These are phyloP conservation scores for Verasper variegatus DNA, from an alignment of 2,113 vertebrate genomes.

Conservation along the genomic window DNA sequence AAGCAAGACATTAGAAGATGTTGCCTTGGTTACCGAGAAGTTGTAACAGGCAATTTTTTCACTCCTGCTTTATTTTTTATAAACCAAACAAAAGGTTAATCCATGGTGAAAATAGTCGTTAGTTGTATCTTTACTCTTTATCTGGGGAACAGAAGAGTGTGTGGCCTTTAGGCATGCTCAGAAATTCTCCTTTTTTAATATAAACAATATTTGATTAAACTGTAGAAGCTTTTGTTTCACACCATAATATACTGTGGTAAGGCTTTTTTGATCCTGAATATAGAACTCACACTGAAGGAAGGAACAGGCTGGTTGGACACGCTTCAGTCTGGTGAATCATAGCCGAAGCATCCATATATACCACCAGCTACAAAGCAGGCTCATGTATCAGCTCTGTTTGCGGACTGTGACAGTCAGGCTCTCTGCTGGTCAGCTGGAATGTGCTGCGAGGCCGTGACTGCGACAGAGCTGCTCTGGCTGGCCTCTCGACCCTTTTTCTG, in stretches of 20 bases:
- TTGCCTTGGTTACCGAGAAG: no score
- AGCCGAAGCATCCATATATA: no score
- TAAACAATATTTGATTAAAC: neutral
- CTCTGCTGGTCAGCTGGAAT: slow-evolving; percentile 55
- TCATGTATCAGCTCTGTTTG: slow-evolving; percentile 63
- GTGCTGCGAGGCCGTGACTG: slow-evolving; percentile 43
- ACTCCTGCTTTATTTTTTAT: neutral
- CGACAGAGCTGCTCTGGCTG: slow-evolving; percentile 20
- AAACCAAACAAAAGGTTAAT: neutral
- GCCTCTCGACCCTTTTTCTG: slow-evolving; percentile 36
- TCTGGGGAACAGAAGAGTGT: neutral
- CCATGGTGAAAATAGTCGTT: neutral
- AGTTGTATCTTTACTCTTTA: neutral
- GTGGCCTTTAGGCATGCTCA: neutral
- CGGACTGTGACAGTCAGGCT: slow-evolving; percentile 41
- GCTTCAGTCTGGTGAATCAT: no score
- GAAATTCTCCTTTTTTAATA: neutral
- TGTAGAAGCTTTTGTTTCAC: neutral
- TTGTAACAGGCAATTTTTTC: neutral
- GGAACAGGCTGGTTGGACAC: neutral
- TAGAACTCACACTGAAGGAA: neutral
- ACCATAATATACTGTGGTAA: neutral
- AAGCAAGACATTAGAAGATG: neutral
- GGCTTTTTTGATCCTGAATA: neutral
- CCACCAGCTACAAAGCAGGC: slow-evolving; percentile 2